Base-by-base conservation (phyloP, 2,113 vertebrate genomes). In the Phyllopteryx taeniolatus region DNA sequence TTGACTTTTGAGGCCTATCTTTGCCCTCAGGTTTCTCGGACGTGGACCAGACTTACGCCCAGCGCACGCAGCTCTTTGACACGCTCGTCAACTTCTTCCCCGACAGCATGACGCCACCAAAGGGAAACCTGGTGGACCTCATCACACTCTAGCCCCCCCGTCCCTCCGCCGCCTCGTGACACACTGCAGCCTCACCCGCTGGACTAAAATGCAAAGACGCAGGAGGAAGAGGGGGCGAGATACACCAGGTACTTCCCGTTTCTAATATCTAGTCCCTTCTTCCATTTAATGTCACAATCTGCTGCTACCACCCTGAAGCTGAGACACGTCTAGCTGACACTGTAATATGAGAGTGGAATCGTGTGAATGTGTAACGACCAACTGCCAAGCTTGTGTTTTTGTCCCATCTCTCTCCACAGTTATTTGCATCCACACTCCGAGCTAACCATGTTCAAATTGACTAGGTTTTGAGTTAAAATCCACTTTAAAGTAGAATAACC, bases 21-120 rank as follows among this genome's bases (percentile, higher is more conserved):
- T 7, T 17, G 63, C 57, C 20, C 8, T 73, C 87, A 99, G 98
- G 96, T 60, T 98, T 98, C 91, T 99, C 96, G 0, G 96, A 99
- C 0, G 95, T 99, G 47, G 98, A 99, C 88, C 96, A 98, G 91
- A 98, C 95, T 0, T 99, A 99, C 1, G 96, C 96, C 79, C 98
- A 98, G 90, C 94, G 98, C 84, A 98, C 98, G 59, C 96, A 98
- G 85, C 96, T 99, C 71, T 99, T 99, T 81, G 98, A 99, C 92
- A 98, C 94, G 0, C 92, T 99, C 46, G 98, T 99, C 83, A 98
- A 97, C 91, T 99, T 99, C 93, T 99, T 99, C 85, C 98, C 98
- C 0, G 98, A 99, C 93, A 98, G 94, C 93, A 99, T 99, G 98
- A 98, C 97, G 59, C 97, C 98, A 33, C 98, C 98, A 22, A 99